Conservation (phyloP, 2,888 invertebrate species). For the Liodrosophila aerea region DNA sequence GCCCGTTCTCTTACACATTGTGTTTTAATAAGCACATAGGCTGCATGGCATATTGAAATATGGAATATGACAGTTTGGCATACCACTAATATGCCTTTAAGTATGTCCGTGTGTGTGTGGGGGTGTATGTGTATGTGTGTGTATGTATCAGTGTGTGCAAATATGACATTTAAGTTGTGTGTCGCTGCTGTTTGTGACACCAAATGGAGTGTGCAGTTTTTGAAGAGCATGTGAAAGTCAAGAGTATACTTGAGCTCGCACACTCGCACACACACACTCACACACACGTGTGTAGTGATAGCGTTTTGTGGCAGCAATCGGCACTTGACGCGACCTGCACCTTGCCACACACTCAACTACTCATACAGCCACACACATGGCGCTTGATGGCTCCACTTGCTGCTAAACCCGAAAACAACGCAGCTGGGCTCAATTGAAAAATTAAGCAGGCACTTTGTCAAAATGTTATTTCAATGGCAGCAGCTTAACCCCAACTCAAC, state of each 20-base stretch:
- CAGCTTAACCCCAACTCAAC: background rate
- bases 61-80: no score
- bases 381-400: conserved; percentile 3
- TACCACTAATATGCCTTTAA: background rate
- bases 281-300: conserved; percentile 39
- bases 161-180: conserved; percentile 29
- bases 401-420: conserved; percentile 16
- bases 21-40: no score
- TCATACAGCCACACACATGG: conserved; percentile 7
- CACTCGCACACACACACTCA: conserved; percentile 21
- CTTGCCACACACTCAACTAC: conserved; percentile 22
- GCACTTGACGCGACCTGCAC: conserved; percentile 60
- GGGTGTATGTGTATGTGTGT: background rate
- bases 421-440: conserved; percentile 61
- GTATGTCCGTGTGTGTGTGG: no score
- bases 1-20: no score
- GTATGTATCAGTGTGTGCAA: conserved; percentile 1
- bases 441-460: conserved; percentile 76
- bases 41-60: no score
- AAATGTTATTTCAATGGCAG: conserved; percentile 63
- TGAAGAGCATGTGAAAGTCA: conserved; percentile 63
- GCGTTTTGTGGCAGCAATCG: conserved; percentile 62
- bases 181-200: conserved; percentile 62
- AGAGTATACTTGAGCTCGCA: conserved; percentile 55
- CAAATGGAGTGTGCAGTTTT: conserved; percentile 64